phyloP scores from a whole-genome alignment of 1,140 invertebrate species.

The Drosophila guanche region DNA sequence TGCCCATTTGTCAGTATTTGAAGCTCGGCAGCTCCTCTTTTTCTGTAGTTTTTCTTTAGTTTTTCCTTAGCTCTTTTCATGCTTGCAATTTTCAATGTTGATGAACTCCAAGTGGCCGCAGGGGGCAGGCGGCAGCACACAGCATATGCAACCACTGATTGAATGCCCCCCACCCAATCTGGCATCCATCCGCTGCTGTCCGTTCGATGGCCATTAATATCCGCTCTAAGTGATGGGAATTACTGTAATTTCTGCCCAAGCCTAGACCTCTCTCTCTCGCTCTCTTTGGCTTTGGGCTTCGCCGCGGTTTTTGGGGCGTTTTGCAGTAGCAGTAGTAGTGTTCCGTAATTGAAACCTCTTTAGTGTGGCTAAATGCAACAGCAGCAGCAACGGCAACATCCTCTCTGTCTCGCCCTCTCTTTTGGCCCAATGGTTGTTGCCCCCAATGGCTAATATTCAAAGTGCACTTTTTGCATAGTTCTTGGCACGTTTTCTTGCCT shows the following conservation, averaged over 20 bases:
- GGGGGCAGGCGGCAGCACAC: constrained; percentile 35
- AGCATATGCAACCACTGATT: constrained; percentile 31
- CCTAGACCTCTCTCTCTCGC: constrained; percentile 24
- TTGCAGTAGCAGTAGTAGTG: constrained; percentile 71
- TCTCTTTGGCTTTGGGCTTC: constrained; percentile 40
- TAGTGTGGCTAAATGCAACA: constrained; percentile 75
- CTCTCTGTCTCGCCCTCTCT: constrained; percentile 15
- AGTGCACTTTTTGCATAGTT: constrained; percentile 78
- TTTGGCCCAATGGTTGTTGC: too few species aligned
- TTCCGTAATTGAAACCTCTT: constrained; percentile 79
- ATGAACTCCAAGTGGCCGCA: constrained; percentile 45
- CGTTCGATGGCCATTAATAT: constrained; percentile 81
- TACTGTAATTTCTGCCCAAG: constrained; percentile 77
- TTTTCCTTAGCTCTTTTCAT: neutral
- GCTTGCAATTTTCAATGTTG: constrained; percentile 23
- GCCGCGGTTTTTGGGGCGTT: constrained; percentile 49
- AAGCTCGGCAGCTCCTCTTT: neutral
- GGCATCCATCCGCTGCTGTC: constrained; percentile 46
- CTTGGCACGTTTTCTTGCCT: constrained; percentile 65
- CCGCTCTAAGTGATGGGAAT: constrained; percentile 83
- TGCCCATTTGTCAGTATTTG: constrained; percentile 36
- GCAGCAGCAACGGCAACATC: constrained; percentile 48
- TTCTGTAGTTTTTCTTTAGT: neutral
- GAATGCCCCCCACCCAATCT: constrained; percentile 36
- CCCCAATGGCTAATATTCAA: constrained; percentile 39